Conservation (phyloP, 2,797 vertebrate genomes). For the Enteromius thamalakanensis region DNA sequence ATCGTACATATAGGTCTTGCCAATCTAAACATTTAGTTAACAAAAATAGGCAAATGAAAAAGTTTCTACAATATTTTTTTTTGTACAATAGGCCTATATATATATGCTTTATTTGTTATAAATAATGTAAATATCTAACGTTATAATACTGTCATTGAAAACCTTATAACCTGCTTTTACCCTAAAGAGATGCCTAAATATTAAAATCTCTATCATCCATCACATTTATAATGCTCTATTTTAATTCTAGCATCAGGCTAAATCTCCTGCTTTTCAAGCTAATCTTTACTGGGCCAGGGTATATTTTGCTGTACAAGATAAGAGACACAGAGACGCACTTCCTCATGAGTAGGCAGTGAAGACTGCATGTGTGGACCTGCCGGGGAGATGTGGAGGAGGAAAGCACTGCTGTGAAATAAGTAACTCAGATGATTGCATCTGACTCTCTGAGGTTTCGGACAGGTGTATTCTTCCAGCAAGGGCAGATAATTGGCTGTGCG, state of each 20-base stretch:
- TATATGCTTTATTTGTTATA: background rate
- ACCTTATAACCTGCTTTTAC: background rate
- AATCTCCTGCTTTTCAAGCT: constrained; percentile 29
- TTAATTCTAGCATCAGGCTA: constrained; percentile 23
- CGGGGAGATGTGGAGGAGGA: constrained; percentile 33
- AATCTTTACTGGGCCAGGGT: constrained; percentile 39
- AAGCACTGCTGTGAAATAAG: constrained; percentile 20
- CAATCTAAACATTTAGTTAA: constrained; percentile 2
- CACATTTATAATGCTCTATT: constrained; percentile 6
- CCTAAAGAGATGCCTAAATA: constrained; percentile 3
- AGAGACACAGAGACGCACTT: constrained; percentile 55
- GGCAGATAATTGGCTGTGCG: background rate
- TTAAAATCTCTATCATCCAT: background rate
- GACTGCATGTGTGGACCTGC: constrained; percentile 58
- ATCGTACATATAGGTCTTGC: background rate
- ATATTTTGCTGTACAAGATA: constrained; percentile 26
- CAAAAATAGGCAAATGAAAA: background rate
- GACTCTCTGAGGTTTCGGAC: constrained; percentile 12
- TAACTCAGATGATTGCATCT: constrained; percentile 7
- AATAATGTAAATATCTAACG: background rate
- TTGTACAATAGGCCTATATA: background rate
- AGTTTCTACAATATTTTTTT: background rate
- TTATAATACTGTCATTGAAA: background rate
- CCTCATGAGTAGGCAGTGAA: constrained; percentile 58
- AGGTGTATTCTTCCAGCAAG: constrained; percentile 23